Evolutionary conservation across 2,888 invertebrate species (phyloP), one percentile per base, ranked within the genome.

Genomic region (Heliconius aoede): DNA sequence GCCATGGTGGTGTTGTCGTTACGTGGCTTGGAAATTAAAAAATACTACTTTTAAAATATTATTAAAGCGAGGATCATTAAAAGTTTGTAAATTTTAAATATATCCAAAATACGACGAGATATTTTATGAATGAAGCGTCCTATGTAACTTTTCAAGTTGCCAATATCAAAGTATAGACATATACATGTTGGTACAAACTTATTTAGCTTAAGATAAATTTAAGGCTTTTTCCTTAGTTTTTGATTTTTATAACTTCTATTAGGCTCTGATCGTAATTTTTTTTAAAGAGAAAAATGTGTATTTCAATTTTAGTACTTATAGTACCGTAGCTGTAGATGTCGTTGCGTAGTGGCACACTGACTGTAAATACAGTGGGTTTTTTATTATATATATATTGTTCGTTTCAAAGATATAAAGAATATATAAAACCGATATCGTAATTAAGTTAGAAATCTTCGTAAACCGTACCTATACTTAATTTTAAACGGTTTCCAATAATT

Each of bases 401-500:
- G 9, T 30, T 62, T 62, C 8, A 30, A 28, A 62, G 18, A 30
- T 18, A 28, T 28, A 18, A 21, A 8, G 21, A 62, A 28, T 32
- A n/a, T 24, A 24, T 58, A 11, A 11, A 58, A 28, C 26, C 15
- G 26, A 60, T 65, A 65, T 13, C 3, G 36, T 40, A 65, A 40
- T 65, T 40, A 65, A 65, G 24, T 65, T 65, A 24, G 24, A 65
- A 40, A 65, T 40, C 65, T 26, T 15, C 18, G 18, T 24, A 64
- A 32, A 11, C 32, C 24, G 8, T n/a, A 64, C 13, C 36, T 30
- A 55, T n/a, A 55, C 1, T 69, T 69, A 69, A 67, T 58, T 60
- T 26, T 28, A 24, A 74, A 75, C 30, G 26, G 9, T 60, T 71
- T 62, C 36, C 32, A 30, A 69, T 51, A 69, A 71, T 75, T 58